Evolutionary conservation across 2,888 invertebrate genomes (phyloP), one percentile per base, ranked within the genome.

Genomic region (Frankliniella intonsa): DNA sequence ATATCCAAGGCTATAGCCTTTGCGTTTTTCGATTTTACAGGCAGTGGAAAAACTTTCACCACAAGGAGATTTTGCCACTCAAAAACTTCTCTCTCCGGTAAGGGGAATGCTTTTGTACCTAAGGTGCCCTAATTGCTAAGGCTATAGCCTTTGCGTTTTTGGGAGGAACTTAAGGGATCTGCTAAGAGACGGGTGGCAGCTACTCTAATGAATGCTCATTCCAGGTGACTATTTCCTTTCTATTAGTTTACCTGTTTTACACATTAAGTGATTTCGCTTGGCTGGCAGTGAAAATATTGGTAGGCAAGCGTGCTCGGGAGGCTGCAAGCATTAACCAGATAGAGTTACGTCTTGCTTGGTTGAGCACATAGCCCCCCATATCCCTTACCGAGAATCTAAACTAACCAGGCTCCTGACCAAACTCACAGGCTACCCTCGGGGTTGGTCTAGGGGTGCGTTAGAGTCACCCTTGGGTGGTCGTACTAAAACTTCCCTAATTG

Each of bases 221-320:
- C 98, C 0, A 96, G 94, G 94, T 94, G 85, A 82, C 85, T 85
- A 22, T 50, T 19, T 69, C 55, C 79, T 38, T 25, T 55, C 55
- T 22, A 22, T 80, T 80, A 5, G 12, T 25, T 76, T 11, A 76
- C 25, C 25, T 62, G 17, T 9, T 19, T 25, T 25, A 76, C 69
- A 55, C 12, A 22, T 0, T 69, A 69, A n/a, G n/a, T n/a, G n/a
- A 69, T 69, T 10, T 10, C 7, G 25, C 90, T 90, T 99, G 86
- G 99, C 99, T 0, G 99, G 99, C 0, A 97, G 97, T 82, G 98
- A 99, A 89, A 97, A 97, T 88, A 95, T 98, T 84, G 95, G 95
- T n/a, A 93, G 97, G 98, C 86, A 94, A 94, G 86, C 91, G 96
- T 10, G 97, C 97, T 0, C 89, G 97, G 10, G 99, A 99, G 89